phyloP scores from a whole-genome alignment of 1,140 invertebrate species.

The Lepidurus couesii region DNA sequence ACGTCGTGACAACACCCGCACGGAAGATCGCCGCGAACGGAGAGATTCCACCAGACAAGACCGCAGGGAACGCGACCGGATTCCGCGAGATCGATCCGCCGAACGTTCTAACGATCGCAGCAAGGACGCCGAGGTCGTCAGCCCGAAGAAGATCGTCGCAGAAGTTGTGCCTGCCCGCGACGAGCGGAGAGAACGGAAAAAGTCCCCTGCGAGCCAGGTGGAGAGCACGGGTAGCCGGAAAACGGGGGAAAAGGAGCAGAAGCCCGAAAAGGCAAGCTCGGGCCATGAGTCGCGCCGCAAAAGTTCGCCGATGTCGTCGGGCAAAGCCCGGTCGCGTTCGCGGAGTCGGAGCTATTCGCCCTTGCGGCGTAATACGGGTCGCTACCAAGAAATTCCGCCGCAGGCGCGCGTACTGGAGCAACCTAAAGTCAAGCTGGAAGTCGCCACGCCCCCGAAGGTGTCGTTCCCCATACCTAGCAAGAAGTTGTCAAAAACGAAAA shows the following conservation, averaged over 20 bases:
- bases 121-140: not conserved
- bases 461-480: not conserved
- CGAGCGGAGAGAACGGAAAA: not conserved
- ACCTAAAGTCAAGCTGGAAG: not conserved
- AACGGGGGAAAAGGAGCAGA: not conserved
- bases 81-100: too few relatives aligned
- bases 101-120: not conserved
- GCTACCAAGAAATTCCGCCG: slow-evolving; percentile 54
- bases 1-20: not conserved
- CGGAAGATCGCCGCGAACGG: slow-evolving; percentile 13
- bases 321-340: not conserved
- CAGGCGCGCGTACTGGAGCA: not conserved
- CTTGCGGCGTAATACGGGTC: slow-evolving; percentile 55
- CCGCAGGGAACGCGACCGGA: not conserved
- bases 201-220: not conserved
- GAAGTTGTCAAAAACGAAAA: slow-evolving; percentile 27
- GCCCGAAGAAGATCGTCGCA: not conserved
- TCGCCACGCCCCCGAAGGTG: not conserved
- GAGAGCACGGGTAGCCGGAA: not conserved
- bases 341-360: slow-evolving; percentile 55
- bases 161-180: not conserved
- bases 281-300: not conserved
- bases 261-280: not conserved
- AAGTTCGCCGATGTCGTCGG: not conserved
- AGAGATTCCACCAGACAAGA: slow-evolving; percentile 10